Evolutionary conservation across 2,888 invertebrate species (phyloP).

Genomic region (Plagodis dolabraria): DNA sequence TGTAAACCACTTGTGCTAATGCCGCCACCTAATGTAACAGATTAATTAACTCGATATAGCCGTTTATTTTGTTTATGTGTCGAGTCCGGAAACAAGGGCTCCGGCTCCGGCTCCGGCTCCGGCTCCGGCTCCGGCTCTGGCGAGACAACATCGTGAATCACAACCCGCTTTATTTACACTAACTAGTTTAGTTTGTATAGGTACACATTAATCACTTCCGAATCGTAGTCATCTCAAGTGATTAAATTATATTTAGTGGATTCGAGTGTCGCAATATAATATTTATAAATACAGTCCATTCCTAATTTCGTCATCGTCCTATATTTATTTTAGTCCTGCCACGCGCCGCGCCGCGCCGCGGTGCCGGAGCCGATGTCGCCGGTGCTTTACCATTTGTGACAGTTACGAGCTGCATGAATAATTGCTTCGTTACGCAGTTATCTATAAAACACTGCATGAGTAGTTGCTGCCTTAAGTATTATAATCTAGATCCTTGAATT

Average conservation of each 20-base stretch:
- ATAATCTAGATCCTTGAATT: too few species aligned
- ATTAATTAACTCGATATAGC: slow-evolving; percentile 11
- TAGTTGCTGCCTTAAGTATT: too few species aligned
- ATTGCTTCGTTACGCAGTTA: too few species aligned
- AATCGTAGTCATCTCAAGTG: not conserved
- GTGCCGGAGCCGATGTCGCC: too few species aligned
- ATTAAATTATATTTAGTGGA: not conserved
- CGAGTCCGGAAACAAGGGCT: slow-evolving; percentile 20
- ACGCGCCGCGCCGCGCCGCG: too few species aligned
- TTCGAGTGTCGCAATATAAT: not conserved
- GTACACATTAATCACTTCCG: too few species aligned
- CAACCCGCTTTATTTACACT: too few species aligned
- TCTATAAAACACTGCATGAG: too few species aligned
- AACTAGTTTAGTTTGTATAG: not conserved
- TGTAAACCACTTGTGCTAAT: slow-evolving; percentile 25
- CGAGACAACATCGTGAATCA: not conserved
- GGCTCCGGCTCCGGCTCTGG: too few species aligned
- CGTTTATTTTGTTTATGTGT: slow-evolving; percentile 22
- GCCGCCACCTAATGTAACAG: slow-evolving; percentile 16
- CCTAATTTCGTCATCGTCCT: slow-evolving; percentile 17
- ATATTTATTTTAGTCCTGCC: slow-evolving; percentile 15
- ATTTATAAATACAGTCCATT: slow-evolving; percentile 4
- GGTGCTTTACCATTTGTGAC: too few species aligned
- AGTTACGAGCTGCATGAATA: too few species aligned
- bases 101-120: too few species aligned